Evolutionary conservation across 2,888 invertebrate genomes (phyloP), one percentile per base, ranked within the genome.

Genomic region (Pristionchus mayeri): DNA sequence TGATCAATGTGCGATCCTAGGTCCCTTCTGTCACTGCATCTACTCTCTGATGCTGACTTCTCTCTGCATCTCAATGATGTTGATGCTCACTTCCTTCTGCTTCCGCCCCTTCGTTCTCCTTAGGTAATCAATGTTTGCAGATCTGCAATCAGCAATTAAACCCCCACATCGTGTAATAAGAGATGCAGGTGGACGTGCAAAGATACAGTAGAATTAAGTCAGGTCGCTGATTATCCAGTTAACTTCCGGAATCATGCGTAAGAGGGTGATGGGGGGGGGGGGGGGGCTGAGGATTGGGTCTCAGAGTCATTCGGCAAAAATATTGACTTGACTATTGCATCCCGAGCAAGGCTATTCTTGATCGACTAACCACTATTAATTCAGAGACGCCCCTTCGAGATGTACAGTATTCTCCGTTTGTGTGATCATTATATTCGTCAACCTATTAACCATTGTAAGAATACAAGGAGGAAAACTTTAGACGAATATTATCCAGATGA

Each of bases 1-100:
- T n/a, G n/a, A n/a, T n/a, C n/a, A n/a, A n/a, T n/a, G n/a, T n/a
- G n/a, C 44, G 44, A 44, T 0, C 11, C 3, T 11, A 71, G 71
- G 71, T 24, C 71, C n/a, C n/a, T 71, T 71, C 40, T 71, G 71
- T 71, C 71, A 71, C 24, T 40, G n/a, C 2, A 40, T 71, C 7
- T 71, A 71, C 71, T 71, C 71, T 40, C 24, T 71, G 0, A 71
- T 71, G 71, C 71, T 71, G 40, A 71, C 71, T 24, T 40, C 71
- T 44, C 44, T 71, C 44, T 71, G 71, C 24, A 71, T 71, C 40
- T 71, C 71, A 24, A 71, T 71, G 71, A 71, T 71, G 71, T 40
- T 71, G 0, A 71, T 71, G 40, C 71, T 71, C 2, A 30, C 71
- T 1, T 71, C 71, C 1, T 71, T 71, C 71, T 44, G 40, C 40